phyloP scores from a whole-genome alignment of 2,113 vertebrate genomes.

The Orycteropus afer region DNA sequence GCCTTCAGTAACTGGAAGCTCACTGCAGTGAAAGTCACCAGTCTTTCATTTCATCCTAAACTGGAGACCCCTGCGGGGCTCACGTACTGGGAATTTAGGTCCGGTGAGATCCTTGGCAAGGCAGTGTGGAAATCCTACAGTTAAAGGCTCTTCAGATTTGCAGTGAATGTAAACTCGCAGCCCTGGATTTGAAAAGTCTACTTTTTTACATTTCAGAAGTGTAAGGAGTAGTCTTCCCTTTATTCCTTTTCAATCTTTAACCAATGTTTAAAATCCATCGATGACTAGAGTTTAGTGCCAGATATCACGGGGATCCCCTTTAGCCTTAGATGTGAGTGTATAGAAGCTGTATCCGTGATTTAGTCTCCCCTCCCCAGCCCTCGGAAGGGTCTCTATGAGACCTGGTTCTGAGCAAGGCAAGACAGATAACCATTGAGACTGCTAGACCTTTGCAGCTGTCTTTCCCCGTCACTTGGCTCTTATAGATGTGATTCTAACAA shows the following conservation, averaged over 20 bases:
- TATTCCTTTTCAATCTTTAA: not conserved
- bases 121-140: not conserved
- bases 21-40: not conserved
- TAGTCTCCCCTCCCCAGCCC: not conserved
- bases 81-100: rapidly evolving
- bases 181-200: not conserved
- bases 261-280: not conserved
- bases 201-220: not conserved
- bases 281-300: not conserved
- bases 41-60: not conserved
- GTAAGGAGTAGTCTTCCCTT: not conserved
- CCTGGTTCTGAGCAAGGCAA: not conserved
- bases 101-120: not conserved
- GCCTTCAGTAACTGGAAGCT: not conserved
- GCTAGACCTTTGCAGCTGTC: too few species aligned
- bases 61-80: not conserved
- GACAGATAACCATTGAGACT: not conserved
- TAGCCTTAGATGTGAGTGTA: not conserved
- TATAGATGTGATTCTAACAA: not conserved
- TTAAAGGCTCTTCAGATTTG: not conserved
- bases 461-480: not conserved
- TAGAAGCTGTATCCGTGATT: not conserved
- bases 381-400: not conserved
- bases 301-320: not conserved
- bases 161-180: not conserved